phyloP scores from a whole-genome alignment of 1,140 invertebrate genomes.

The Drosophila nikananu region DNA sequence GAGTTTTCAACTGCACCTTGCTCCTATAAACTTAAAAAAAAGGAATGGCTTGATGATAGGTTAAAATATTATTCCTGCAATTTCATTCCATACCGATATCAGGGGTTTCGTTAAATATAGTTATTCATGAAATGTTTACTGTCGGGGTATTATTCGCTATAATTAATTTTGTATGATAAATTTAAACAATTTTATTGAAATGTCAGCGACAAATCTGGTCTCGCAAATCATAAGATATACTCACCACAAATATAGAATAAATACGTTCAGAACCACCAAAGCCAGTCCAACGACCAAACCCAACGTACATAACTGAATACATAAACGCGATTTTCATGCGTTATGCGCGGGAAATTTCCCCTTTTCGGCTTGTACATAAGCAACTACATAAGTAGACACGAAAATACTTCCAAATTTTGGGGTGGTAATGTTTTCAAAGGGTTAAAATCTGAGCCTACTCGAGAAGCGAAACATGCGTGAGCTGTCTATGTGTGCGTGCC shows the following conservation, averaged over 20 bases:
- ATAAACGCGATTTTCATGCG: slow-evolving; percentile 68
- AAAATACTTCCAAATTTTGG: slow-evolving; percentile 46
- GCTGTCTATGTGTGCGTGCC: slow-evolving; percentile 21
- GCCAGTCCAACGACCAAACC: slow-evolving; percentile 9
- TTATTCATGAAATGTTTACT: neutral
- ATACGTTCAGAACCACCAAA: slow-evolving; percentile 30
- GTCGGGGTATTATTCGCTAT: neutral
- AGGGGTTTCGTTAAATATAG: neutral
- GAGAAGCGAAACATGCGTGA: slow-evolving; percentile 64
- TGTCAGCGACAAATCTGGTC: slow-evolving; percentile 49
- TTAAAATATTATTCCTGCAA: too few species aligned
- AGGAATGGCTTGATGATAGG: too few species aligned
- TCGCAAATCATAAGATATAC: slow-evolving; percentile 11
- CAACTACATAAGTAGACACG: slow-evolving; percentile 40
- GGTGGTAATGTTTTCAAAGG: slow-evolving; percentile 62
- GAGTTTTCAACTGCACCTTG: neutral
- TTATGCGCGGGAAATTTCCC: slow-evolving; percentile 78
- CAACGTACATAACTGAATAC: slow-evolving; percentile 19
- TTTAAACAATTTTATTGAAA: slow-evolving; percentile 57
- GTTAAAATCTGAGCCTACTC: slow-evolving; percentile 78
- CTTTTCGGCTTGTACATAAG: slow-evolving; percentile 53
- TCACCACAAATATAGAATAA: slow-evolving; percentile 21
- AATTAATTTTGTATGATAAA: slow-evolving; percentile 14
- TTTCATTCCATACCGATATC: neutral
- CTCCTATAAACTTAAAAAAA: too few species aligned